Percentiles rank a stretch among this genome's conserved stretches.
phyloP scores from a whole-genome alignment of 2,113 vertebrate species.

The Bolborhynchus lineola region DNA sequence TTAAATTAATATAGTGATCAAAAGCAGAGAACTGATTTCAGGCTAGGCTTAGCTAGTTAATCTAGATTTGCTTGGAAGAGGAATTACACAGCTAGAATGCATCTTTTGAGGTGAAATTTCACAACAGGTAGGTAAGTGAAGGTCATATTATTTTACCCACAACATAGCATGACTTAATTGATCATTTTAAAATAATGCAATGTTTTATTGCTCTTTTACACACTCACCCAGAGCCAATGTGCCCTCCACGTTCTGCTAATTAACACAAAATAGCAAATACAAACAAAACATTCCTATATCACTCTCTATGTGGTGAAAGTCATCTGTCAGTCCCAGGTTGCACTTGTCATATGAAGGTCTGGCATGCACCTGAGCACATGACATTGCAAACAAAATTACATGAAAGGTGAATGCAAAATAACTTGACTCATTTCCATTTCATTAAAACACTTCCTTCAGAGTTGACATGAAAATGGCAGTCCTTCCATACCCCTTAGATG shows the following conservation, averaged over 20 bases:
- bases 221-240: neutral
- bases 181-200: neutral
- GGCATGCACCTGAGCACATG: neutral
- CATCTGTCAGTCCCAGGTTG: neutral
- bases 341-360: neutral
- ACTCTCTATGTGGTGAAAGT: neutral
- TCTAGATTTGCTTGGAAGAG: neutral
- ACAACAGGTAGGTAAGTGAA: neutral
- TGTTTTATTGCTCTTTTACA: neutral
- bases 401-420: neutral
- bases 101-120: slow-evolving; percentile 20
- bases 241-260: neutral
- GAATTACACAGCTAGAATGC: neutral
- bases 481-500: neutral
- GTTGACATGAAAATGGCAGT: neutral
- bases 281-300: neutral
- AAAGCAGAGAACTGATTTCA: slow-evolving; percentile 32
- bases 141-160: neutral
- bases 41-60: neutral
- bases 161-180: neutral
- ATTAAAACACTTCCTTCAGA: neutral
- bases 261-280: neutral
- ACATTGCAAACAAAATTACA: neutral
- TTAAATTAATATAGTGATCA: slow-evolving; percentile 60
- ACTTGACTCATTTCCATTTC: neutral